phyloP scores from a whole-genome alignment of 2,797 vertebrate species.

The Tolypeutes matacus region DNA sequence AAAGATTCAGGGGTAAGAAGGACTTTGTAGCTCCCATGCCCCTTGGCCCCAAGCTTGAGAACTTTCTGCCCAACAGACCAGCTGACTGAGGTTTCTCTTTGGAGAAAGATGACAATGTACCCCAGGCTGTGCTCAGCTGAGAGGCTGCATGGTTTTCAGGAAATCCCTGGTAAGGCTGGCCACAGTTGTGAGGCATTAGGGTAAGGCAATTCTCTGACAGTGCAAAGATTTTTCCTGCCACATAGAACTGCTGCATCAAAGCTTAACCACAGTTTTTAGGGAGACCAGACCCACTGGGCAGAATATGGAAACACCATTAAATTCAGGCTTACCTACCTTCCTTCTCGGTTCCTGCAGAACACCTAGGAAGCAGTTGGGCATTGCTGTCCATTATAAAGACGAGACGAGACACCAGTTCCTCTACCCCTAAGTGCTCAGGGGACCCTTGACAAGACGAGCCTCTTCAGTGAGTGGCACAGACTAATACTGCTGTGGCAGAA shows the following conservation, averaged over 20 bases:
- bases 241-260: neutral
- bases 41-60: slow-evolving; percentile 14
- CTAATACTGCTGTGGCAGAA: no score
- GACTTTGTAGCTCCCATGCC: neutral
- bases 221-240: neutral
- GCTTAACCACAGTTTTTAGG: neutral
- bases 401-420: neutral
- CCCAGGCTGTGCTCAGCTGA: neutral
- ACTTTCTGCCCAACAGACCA: neutral
- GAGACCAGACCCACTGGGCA: neutral
- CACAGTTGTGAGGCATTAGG: no score
- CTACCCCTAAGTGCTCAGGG: neutral
- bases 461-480: neutral
- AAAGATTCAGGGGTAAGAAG: neutral
- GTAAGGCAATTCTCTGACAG: neutral
- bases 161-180: neutral
- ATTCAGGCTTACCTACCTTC: neutral
- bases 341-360: neutral
- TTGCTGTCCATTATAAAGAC: neutral
- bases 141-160: neutral
- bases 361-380: neutral
- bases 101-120: neutral
- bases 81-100: neutral
- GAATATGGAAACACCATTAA: neutral
- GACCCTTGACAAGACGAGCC: neutral